Evolutionary conservation across 2,797 vertebrate genomes (phyloP), one percentile per base, ranked within the genome.

Genomic region (Pantherophis alleghaniensis): DNA sequence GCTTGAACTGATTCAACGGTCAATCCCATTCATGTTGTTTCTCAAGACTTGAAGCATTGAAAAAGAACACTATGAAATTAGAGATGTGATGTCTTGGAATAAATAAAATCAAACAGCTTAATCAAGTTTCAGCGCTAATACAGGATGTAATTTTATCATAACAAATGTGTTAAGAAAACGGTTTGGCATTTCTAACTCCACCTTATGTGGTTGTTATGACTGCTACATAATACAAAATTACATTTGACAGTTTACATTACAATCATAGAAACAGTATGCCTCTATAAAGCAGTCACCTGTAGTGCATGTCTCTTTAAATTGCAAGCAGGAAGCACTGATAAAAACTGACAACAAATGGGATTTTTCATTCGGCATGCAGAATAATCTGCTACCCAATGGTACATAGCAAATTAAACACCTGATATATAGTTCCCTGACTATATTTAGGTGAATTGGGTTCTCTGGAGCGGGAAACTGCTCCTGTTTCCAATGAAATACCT

Each of bases 331-430:
- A 92, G 93, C 66, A 28, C 92, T 96, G 96, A 97, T 97, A 93
- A 95, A 94, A 97, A 93, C 92, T 96, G 97, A 97, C 97, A 97
- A 91, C 90, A 94, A 96, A 91, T 94, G 94, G 95, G 96, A 96
- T 96, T 96, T 94, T 94, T 96, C 95, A 89, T 95, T 95, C 95
- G 95, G 93, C 87, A 90, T 89, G 94, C 69, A 93, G 92, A 94
- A 95, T 96, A 93, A 96, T 96, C 95, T 83, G 94, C 93, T 95
- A 95, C 90, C 93, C 0, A 0, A 92, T 96, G 94, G 92, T 95
- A 96, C 93, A 47, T 91, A 93, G 93, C 94, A 94, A 86, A 93
- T 92, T 5, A 0, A 92, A 90, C 93, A 94, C 94, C 92, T 95
- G 96, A 96, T n/a, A 0, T 32, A 87, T 69, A 74, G 91, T 63